phyloP scores from a whole-genome alignment of 2,113 vertebrate species.

The Pterocles burchelli region DNA sequence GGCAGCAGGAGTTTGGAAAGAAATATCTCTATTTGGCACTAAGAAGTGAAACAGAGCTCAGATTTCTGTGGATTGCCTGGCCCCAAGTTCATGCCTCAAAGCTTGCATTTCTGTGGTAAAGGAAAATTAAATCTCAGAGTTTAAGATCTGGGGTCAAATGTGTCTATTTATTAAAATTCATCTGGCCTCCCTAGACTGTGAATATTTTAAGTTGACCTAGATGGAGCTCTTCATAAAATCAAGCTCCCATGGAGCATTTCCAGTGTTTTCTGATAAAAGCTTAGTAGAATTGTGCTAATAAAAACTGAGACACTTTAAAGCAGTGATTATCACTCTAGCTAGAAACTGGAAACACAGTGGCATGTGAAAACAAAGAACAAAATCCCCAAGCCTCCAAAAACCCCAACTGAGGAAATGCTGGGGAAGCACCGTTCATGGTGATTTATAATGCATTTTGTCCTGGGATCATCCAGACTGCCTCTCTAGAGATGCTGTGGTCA shows the following conservation, averaged over 20 bases:
- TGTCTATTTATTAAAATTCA: constrained; percentile 8
- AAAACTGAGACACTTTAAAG: background rate
- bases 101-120: background rate
- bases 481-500: background rate
- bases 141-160: background rate
- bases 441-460: background rate
- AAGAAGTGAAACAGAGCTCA: constrained; percentile 14
- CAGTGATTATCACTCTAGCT: background rate
- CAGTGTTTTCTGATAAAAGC: background rate
- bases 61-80: constrained; percentile 33
- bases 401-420: background rate
- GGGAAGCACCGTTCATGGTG: background rate
- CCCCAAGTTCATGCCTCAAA: background rate
- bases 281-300: background rate
- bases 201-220: constrained; percentile 21
- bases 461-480: background rate
- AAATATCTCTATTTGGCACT: constrained; percentile 46
- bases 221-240: background rate
- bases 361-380: background rate
- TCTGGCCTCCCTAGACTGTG: background rate
- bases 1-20: constrained; percentile 58
- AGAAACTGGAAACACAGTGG: background rate
- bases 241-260: background rate
- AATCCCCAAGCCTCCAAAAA: background rate
- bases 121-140: constrained; percentile 31